Evolutionary conservation across 2,113 vertebrate genomes (phyloP).

Genomic region (Manacus vitellinus): DNA sequence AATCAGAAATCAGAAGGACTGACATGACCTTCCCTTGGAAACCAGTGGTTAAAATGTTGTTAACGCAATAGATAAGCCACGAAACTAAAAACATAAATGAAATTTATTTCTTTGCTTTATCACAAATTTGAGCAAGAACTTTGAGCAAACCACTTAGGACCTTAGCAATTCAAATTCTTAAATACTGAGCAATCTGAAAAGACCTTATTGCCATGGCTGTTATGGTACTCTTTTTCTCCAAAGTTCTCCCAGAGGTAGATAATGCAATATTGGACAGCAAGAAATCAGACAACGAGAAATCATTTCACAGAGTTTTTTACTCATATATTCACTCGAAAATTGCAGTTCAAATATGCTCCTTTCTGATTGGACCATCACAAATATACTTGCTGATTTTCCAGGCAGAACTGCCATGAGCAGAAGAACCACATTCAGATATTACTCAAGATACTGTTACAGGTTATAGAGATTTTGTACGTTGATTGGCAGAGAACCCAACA

Average conservation of each 20-base stretch:
- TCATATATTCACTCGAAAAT: neutral
- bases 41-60: neutral
- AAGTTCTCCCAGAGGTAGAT: neutral
- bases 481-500: neutral
- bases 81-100: neutral
- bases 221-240: neutral
- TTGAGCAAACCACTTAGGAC: neutral
- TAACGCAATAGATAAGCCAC: neutral
- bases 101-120: neutral
- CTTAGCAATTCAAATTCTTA: neutral
- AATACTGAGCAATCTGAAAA: neutral
- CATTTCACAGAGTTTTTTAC: neutral
- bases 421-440: neutral
- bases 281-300: neutral
- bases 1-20: neutral
- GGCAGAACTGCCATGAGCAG: neutral
- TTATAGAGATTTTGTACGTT: neutral
- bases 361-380: neutral
- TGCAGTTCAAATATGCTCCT: neutral
- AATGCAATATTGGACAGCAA: neutral
- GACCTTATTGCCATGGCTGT: neutral
- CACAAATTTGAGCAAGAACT: neutral
- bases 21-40: neutral
- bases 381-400: neutral
- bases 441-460: neutral